A percentile compares a stretch with the other conserved stretches of the same genome.
These are phyloP conservation scores for Cricetomys ansorgei DNA, from an alignment of 2,113 vertebrate genomes.

Conservation along the genomic window DNA sequence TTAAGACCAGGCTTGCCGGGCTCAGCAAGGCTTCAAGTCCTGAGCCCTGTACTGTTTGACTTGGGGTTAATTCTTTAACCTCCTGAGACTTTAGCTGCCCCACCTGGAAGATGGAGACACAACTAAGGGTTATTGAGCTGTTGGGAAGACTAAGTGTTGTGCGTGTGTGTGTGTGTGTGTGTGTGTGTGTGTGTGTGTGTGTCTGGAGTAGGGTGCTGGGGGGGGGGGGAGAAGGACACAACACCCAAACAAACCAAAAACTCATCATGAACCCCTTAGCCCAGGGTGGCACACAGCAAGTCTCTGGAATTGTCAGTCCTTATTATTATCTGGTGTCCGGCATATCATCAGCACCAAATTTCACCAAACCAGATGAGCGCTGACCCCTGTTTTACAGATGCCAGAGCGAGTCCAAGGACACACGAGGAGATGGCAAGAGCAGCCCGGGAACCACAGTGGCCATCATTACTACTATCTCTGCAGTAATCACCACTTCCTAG, in stretches of 20 bases:
- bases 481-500: neutral
- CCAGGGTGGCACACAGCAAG: neutral
- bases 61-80: neutral
- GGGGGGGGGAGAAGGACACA: neutral
- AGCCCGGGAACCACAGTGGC: neutral
- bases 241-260: neutral
- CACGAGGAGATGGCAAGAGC: neutral
- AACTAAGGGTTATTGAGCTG: neutral
- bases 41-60: neutral
- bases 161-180: too few relatives aligned
- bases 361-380: neutral
- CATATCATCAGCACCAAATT: neutral
- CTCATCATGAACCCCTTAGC: neutral
- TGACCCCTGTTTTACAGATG: neutral
- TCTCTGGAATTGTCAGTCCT: neutral
- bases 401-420: slow-evolving; percentile 18
- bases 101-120: neutral
- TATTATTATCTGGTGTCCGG: neutral
- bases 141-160: neutral
- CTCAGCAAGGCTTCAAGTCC: neutral
- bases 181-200: too few relatives aligned
- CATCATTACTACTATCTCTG: neutral
- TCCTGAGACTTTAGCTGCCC: neutral
- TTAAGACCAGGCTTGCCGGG: neutral
- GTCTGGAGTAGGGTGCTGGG: too few relatives aligned